A percentile compares a stretch with the other conserved stretches of the same genome.
These are phyloP conservation scores for Xiphydria camelus DNA, from an alignment of 2,888 invertebrate genomes.

Conservation along the genomic window DNA sequence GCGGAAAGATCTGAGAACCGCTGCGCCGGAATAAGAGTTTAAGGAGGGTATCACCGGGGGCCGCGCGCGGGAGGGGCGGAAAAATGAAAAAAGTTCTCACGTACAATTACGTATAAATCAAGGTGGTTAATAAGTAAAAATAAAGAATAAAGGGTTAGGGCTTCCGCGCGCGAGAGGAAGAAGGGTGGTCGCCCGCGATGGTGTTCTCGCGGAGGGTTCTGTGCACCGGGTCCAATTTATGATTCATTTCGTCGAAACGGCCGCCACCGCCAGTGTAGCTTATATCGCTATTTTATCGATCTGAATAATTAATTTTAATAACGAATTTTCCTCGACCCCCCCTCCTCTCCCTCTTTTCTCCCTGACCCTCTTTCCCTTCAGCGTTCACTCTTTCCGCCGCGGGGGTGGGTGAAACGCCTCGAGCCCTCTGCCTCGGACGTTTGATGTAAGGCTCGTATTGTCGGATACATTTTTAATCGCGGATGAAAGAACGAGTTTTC, in stretches of 20 bases:
- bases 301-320: constrained; percentile 57
- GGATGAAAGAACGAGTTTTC: constrained; percentile 22
- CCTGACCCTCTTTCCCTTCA: no score
- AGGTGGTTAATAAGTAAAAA: constrained; percentile 46
- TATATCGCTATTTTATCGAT: constrained; percentile 55
- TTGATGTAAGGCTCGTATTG: constrained; percentile 46
- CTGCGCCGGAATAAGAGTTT: constrained; percentile 39
- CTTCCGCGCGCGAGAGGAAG: constrained; percentile 15
- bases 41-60: constrained; percentile 9
- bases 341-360: constrained; percentile 15
- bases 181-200: constrained; percentile 12
- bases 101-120: constrained; percentile 51
- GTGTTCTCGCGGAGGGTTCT: constrained; percentile 30
- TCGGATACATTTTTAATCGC: constrained; percentile 47
- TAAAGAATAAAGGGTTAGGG: constrained; percentile 47
- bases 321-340: constrained; percentile 44
- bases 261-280: constrained; percentile 47
- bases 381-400: neutral
- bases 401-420: neutral
- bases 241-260: constrained; percentile 55
- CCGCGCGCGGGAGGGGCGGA: constrained; percentile 10
- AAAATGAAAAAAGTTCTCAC: constrained; percentile 50
- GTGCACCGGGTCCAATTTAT: constrained; percentile 53
- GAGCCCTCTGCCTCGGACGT: constrained; percentile 39
- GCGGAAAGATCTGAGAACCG: constrained; percentile 39